Percentiles rank a stretch among this genome's conserved stretches.
Evolutionary conservation across 2,797 vertebrate genomes (phyloP).

Genomic region (Synanceia verrucosa): DNA sequence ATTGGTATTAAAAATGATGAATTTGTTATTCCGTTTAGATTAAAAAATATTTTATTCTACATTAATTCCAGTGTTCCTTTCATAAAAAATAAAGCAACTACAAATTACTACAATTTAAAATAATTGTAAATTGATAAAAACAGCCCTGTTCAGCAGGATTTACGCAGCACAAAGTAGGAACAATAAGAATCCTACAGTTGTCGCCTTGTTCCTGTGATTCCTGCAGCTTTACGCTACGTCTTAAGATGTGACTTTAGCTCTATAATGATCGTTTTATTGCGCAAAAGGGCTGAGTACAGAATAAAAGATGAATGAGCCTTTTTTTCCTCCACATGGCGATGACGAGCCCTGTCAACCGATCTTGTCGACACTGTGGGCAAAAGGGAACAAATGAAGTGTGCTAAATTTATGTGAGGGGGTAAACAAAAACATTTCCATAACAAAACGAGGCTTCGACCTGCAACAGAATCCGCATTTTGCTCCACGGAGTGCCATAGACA

Average conservation of each 20-base stretch:
- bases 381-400: constrained; percentile 97
- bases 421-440: constrained; percentile 98
- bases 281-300: constrained; percentile 67
- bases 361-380: constrained; percentile 91
- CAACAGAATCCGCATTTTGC: constrained; percentile 89
- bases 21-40: not conserved
- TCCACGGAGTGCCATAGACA: constrained; percentile 75
- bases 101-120: not conserved
- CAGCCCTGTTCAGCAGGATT: not conserved
- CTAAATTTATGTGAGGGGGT: constrained; percentile 94
- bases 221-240: constrained; percentile 1
- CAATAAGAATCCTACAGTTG: not conserved
- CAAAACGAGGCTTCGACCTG: constrained; percentile 91
- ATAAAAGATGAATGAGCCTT: constrained; percentile 80
- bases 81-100: not conserved
- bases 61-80: not conserved
- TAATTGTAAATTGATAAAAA: not conserved
- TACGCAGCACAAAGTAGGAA: not conserved
- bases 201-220: constrained; percentile 20
- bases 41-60: not conserved
- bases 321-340: constrained; percentile 82
- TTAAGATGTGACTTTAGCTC: constrained; percentile 43
- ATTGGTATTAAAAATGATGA: not conserved
- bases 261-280: constrained; percentile 48
- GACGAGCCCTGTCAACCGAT: constrained; percentile 93